Evolutionary conservation across 92 coral and sea anemone species (phyloP), one percentile per base, ranked within the genome.

Genomic region (Epizoanthus rinbou): DNA sequence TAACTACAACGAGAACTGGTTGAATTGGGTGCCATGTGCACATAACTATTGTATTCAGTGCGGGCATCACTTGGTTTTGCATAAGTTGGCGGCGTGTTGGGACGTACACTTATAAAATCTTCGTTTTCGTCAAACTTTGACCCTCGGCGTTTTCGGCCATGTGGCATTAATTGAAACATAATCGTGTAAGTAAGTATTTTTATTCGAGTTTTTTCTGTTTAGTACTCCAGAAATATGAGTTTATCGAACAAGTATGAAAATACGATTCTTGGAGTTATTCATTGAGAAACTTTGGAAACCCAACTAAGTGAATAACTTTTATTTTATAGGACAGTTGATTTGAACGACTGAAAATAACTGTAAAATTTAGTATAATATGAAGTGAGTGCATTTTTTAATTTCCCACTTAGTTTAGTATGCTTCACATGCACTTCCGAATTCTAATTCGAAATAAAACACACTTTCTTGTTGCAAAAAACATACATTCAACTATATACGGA

Each of bases 1-100:
- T 24, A 41, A 60, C 25, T 56, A 37, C 72, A n/a, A 19, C 23
- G 14, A 63, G 69, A 78, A 60, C 47, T 43, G 16, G 82, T 37
- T 78, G 57, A 78, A 78, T 19, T 66, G 82, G 52, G 41, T 62
- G 82, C 82, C 82, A 78, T 78, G 82, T 78, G 82, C 82, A 19
- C 24, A 9, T 62, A 57, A 78, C 72, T 41, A 78, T 78, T 8
- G 82, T 24, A 31, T 62, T 23, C 82, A 66, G 72, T 9, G 64
- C 57, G 59, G 70, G 63, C 54, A 69, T 33, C 45, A 28, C 17
- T 60, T 76, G 39, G 82, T 60, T 76, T 76, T 60, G 82, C 82
- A 78, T 78, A 62, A 62, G 69, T 63, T 59, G 70, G 82, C 60
- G 82, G 60, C 58, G 24, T 41, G 64, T 39, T 78, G 62, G 70